These are phyloP conservation scores for Neodontobutis hainanensis DNA, from an alignment of 2,113 vertebrate genomes.

Conservation along the genomic window DNA sequence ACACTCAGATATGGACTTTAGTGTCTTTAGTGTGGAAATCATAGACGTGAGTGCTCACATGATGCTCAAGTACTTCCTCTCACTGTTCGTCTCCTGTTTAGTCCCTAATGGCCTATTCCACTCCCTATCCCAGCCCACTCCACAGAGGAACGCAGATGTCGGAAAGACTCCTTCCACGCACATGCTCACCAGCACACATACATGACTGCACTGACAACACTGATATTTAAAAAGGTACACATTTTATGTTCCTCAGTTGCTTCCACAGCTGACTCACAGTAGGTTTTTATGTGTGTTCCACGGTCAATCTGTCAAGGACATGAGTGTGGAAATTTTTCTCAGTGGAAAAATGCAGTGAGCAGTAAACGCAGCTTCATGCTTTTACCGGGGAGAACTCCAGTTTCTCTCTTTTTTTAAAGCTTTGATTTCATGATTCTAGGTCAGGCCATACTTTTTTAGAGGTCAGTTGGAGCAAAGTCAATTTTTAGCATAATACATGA, in stretches of 20 bases:
- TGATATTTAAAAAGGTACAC: neutral
- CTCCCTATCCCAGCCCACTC: slow-evolving; percentile 41
- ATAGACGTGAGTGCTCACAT: slow-evolving; percentile 18
- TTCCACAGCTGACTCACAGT: slow-evolving; percentile 64
- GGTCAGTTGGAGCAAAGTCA: neutral
- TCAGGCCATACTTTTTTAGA: slow-evolving; percentile 28
- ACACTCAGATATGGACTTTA: slow-evolving; percentile 42
- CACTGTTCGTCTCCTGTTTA: slow-evolving; percentile 50
- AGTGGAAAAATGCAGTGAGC: slow-evolving; percentile 59
- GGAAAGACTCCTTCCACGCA: slow-evolving; percentile 50
- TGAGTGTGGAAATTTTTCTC: slow-evolving; percentile 61
- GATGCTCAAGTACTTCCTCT: slow-evolving; percentile 58
- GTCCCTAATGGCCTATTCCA: slow-evolving; percentile 49
- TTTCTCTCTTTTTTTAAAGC: slow-evolving; percentile 61
- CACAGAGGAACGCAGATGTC: slow-evolving; percentile 58
- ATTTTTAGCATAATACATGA: too few species aligned
- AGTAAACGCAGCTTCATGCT: slow-evolving; percentile 41
- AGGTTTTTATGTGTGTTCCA: slow-evolving; percentile 52
- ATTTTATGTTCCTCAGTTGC: slow-evolving; percentile 30
- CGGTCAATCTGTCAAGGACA: slow-evolving; percentile 55
- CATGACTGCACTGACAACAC: too few species aligned
- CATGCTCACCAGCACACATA: slow-evolving; percentile 1
- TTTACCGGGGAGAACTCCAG: slow-evolving; percentile 64
- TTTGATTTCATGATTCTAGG: slow-evolving; percentile 34
- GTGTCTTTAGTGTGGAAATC: slow-evolving; percentile 35